These are phyloP conservation scores for Siphonodentalium dalli DNA, from an alignment of 2,888 invertebrate species.

Conservation along the genomic window DNA sequence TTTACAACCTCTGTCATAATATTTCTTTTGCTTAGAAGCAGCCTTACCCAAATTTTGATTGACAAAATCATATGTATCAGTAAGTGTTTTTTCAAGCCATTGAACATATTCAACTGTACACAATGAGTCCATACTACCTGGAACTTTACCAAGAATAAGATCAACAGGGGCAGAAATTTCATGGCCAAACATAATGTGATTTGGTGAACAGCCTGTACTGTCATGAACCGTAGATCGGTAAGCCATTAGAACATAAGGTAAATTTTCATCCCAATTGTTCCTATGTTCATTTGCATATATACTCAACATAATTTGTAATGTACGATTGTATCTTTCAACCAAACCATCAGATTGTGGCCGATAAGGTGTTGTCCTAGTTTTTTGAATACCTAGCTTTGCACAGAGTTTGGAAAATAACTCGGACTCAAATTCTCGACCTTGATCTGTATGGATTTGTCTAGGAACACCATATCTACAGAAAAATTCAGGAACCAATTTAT, in stretches of 20 bases:
- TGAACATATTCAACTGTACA: neutral
- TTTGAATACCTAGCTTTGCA: neutral
- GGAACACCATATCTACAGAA: conserved; percentile 13
- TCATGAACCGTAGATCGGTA: neutral
- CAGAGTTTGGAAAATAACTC: too few species aligned
- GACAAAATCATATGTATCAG: neutral
- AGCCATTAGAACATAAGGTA: neutral
- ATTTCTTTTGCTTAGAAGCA: neutral
- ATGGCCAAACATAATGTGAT: neutral
- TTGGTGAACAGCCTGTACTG: neutral
- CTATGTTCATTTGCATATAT: neutral
- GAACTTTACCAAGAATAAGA: neutral
- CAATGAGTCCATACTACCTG: neutral
- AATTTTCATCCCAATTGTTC: neutral
- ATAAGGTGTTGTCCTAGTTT: too few species aligned
- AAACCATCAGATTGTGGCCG: too few species aligned
- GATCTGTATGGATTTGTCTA: conserved; percentile 3
- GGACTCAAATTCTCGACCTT: conserved; percentile 1
- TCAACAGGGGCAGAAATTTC: neutral
- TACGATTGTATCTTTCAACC: too few species aligned
- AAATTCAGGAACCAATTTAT: conserved; percentile 18
- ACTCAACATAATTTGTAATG: too few species aligned
- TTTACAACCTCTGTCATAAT: neutral
- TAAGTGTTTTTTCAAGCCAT: neutral
- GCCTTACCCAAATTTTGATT: neutral